These are phyloP conservation scores for Coturnix japonica DNA, from an alignment of 2,113 vertebrate species.

Conservation along the genomic window DNA sequence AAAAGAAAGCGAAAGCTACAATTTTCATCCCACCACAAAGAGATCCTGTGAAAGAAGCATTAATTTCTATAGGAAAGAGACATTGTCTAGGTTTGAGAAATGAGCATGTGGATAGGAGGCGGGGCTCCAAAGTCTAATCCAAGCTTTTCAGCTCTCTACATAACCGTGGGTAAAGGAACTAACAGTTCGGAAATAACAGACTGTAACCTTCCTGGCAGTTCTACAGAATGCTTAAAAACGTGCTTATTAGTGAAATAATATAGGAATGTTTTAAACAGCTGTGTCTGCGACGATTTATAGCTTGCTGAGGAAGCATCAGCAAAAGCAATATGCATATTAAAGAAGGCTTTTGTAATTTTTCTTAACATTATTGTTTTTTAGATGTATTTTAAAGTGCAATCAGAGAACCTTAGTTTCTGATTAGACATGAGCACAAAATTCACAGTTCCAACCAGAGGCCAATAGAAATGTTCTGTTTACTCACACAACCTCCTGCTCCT, in stretches of 20 bases:
- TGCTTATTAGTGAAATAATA: not conserved
- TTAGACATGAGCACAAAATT: not conserved
- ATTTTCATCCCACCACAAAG: not conserved
- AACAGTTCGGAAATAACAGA: not conserved
- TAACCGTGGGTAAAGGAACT: not conserved
- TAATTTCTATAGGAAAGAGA: not conserved
- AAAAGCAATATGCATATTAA: not conserved
- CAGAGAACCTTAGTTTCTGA: not conserved
- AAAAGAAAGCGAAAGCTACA: not conserved
- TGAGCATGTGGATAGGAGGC: not conserved
- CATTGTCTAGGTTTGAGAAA: not conserved
- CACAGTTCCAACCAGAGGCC: not conserved
- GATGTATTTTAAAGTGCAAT: not conserved
- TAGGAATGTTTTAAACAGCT: not conserved
- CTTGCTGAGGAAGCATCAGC: not conserved
- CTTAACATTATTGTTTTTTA: not conserved
- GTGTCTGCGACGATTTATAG: not conserved
- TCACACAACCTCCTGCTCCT: not conserved
- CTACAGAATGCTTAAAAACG: not conserved
- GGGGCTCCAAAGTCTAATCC: not conserved
- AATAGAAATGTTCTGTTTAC: not conserved
- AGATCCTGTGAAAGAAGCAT: not conserved
- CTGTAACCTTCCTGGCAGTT: not conserved
- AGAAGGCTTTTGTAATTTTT: not conserved
- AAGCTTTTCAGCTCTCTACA: not conserved